Base-by-base conservation (phyloP, 2,888 invertebrate genomes). In the Drosophila peninsularis region DNA sequence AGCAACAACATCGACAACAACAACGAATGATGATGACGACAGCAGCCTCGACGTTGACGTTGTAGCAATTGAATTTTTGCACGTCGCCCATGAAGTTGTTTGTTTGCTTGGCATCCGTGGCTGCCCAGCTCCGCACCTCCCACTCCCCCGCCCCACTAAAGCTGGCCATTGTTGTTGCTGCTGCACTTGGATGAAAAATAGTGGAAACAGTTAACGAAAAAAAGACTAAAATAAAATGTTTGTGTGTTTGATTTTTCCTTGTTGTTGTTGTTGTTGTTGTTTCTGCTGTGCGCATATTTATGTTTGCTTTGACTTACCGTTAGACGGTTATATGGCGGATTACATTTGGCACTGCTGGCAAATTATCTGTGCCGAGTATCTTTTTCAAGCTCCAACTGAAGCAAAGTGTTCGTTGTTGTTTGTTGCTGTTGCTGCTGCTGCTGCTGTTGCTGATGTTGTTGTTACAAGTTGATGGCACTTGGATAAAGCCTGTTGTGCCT, bases 51-150 rank as follows among this genome's bases (percentile, higher is more conserved):
- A 64, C 75, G 72, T 63, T 64, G 68, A 88, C 64, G 47, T 86
- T 89, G 88, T 88, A 89, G 90, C 85, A 86, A 89, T 86, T 86
- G 86, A 89, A 86, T 86, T 86, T 86, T 86, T 86, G 88, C 85
- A 86, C 85, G 85, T 86, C 90, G 85, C 85, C 90, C 85, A 86
- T 86, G 85, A 89, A 86, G 85, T 88, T 86, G 85, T 89, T 86
- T 86, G 88, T 88, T 90, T 86, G 83, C 88, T 75, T 86, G 89
- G 71, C 83, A 77, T 62, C 71, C 62, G 62, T 67, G 44, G 54
- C 64, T 52, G 47, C 21, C 9, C 17, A 39, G 5, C 13, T 13
- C 42, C 14, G 14, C 42, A 9, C 14, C 42, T 21, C 24, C 47
- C 24, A 65, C 44, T 2, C 49, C 42, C 53, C 24, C 57, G 21